Evolutionary conservation across 2,113 vertebrate genomes (phyloP).

Genomic region (Colinus virginianus): DNA sequence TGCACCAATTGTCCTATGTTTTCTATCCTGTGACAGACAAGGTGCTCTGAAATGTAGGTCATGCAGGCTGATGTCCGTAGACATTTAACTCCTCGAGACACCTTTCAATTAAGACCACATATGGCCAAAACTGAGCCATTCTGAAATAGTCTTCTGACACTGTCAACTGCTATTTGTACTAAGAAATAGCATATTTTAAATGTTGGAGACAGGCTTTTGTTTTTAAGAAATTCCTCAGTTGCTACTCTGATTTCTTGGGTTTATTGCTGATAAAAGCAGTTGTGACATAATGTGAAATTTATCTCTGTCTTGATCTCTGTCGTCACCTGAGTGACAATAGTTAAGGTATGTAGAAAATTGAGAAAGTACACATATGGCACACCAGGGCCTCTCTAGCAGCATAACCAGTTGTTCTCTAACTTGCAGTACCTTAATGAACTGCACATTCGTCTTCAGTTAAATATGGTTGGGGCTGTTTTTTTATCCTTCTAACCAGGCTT

Average conservation of each 20-base stretch:
- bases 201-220: background rate
- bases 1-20: fast-evolving
- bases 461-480: background rate
- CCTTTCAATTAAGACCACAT: background rate
- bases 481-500: background rate
- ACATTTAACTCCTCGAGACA: background rate
- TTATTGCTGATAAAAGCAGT: background rate
- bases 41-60: fast-evolving
- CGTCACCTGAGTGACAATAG: background rate
- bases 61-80: background rate
- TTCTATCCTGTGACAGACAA: background rate
- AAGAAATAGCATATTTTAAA: background rate
- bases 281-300: background rate
- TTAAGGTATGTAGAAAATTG: background rate
- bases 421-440: background rate
- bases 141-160: background rate
- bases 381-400: background rate
- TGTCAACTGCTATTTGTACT: background rate
- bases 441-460: background rate
- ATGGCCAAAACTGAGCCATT: background rate
- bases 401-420: background rate
- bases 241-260: background rate
- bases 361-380: background rate
- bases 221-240: background rate
- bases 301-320: fast-evolving